Evolutionary conservation across 2,797 vertebrate genomes (phyloP).

Genomic region (Hemitrygon akajei): DNA sequence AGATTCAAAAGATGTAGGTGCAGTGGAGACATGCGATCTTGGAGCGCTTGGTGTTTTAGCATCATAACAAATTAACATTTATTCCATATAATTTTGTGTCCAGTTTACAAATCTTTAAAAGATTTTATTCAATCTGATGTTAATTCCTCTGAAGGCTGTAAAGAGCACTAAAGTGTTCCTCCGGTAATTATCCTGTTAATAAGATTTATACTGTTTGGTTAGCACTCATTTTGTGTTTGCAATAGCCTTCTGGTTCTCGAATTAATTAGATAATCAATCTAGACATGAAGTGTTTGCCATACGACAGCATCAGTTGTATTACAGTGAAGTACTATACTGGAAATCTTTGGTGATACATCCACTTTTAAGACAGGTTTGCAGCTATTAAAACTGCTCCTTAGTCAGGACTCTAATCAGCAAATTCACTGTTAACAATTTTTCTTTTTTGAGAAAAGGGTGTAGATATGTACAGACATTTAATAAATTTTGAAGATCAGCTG

Average conservation of each 20-base stretch:
- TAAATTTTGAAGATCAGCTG: background rate
- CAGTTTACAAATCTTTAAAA: background rate
- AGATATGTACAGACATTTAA: background rate
- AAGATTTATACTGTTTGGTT: background rate
- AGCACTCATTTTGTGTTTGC: background rate
- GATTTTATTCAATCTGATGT: background rate
- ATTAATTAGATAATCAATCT: background rate
- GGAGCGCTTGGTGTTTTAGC: background rate
- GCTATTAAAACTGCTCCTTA: too few relatives aligned
- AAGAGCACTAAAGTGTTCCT: background rate
- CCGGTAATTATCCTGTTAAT: background rate
- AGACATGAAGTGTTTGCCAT: background rate
- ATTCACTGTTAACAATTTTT: background rate
- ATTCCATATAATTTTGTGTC: background rate
- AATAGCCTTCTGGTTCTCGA: background rate
- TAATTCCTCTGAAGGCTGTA: background rate
- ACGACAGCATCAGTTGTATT: background rate
- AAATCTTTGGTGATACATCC: background rate
- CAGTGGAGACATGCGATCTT: background rate
- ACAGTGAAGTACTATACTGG: background rate
- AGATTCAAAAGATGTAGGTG: background rate
- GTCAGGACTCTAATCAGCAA: background rate
- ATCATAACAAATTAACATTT: background rate
- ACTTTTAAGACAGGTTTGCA: background rate
- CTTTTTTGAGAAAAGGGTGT: background rate